Evolutionary conservation across 92 coral and sea anemone genomes (phyloP).

Genomic region (Scolanthus callimorphus): DNA sequence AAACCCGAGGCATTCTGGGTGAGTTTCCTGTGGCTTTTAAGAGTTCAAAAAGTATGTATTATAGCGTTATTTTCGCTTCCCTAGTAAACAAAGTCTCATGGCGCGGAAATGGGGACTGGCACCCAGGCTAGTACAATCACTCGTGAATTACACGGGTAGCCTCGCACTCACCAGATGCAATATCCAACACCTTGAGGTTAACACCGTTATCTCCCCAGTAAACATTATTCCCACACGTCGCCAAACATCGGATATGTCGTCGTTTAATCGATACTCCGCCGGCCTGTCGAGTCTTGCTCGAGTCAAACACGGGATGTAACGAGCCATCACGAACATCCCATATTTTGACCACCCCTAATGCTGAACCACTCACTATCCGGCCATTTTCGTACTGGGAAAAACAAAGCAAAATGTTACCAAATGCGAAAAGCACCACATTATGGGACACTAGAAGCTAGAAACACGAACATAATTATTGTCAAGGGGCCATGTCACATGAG

Average conservation of each 20-base stretch:
- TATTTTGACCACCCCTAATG: slow-evolving; percentile 83
- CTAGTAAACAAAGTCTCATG: too few relatives aligned
- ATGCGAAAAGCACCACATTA: neutral
- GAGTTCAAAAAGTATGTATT: too few relatives aligned
- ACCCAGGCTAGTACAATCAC: too few relatives aligned
- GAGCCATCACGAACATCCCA: slow-evolving; percentile 97
- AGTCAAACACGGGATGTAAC: slow-evolving; percentile 60
- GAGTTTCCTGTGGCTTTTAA: too few relatives aligned
- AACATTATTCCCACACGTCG: slow-evolving; percentile 71
- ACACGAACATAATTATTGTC: too few relatives aligned
- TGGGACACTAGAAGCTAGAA: too few relatives aligned
- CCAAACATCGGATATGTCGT: slow-evolving; percentile 82
- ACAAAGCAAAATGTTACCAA: neutral
- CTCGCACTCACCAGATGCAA: slow-evolving; percentile 77
- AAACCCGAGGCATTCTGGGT: too few relatives aligned
- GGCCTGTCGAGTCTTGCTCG: slow-evolving; percentile 41
- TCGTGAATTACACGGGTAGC: too few relatives aligned
- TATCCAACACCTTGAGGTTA: slow-evolving; percentile 87
- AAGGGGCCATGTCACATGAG: too few relatives aligned
- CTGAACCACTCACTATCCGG: slow-evolving; percentile 84
- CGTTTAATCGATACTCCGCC: slow-evolving; percentile 44
- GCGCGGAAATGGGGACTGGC: too few relatives aligned
- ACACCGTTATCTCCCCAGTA: slow-evolving; percentile 99
- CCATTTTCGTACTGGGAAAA: slow-evolving; percentile 41
- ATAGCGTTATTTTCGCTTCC: too few relatives aligned